phyloP scores from a whole-genome alignment of 2,113 vertebrate genomes.

The Phyllopteryx taeniolatus region DNA sequence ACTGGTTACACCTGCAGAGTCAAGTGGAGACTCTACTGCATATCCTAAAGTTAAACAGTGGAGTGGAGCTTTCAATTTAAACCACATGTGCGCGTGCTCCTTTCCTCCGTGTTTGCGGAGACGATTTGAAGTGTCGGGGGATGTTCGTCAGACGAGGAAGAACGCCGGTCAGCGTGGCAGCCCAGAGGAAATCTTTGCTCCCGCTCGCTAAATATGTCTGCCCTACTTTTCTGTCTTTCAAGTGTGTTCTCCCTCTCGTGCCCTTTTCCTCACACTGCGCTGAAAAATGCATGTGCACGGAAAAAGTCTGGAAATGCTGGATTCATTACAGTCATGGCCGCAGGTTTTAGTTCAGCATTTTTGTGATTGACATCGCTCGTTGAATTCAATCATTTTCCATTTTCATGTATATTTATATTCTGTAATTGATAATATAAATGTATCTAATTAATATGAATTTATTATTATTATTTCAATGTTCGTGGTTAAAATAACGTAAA shows the following conservation, averaged over 20 bases:
- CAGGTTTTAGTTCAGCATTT: no score
- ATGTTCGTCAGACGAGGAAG: constrained; percentile 51
- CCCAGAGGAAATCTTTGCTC: constrained; percentile 39
- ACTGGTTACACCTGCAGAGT: no score
- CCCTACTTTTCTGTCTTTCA: constrained; percentile 56
- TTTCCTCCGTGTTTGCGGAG: background rate
- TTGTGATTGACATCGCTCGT: no score
- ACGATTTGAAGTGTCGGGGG: constrained; percentile 15
- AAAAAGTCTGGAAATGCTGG: background rate
- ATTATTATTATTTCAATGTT: no score
- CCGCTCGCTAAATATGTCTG: constrained; percentile 49
- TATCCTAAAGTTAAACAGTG: no score
- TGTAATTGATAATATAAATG: no score
- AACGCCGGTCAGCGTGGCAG: constrained; percentile 16
- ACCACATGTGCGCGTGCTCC: constrained; percentile 9
- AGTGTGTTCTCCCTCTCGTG: constrained; percentile 13
- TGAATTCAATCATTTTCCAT: no score
- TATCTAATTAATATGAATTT: no score
- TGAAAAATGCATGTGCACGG: background rate
- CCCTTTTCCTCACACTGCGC: constrained; percentile 6
- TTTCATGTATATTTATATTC: no score
- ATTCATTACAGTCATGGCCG: background rate
- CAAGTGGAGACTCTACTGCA: no score
- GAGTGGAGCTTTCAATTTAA: constrained; percentile 19
- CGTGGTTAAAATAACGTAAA: no score